Evolutionary conservation across 2,797 vertebrate species (phyloP), one percentile per base, ranked within the genome.

Genomic region (Siniperca scherzeri): DNA sequence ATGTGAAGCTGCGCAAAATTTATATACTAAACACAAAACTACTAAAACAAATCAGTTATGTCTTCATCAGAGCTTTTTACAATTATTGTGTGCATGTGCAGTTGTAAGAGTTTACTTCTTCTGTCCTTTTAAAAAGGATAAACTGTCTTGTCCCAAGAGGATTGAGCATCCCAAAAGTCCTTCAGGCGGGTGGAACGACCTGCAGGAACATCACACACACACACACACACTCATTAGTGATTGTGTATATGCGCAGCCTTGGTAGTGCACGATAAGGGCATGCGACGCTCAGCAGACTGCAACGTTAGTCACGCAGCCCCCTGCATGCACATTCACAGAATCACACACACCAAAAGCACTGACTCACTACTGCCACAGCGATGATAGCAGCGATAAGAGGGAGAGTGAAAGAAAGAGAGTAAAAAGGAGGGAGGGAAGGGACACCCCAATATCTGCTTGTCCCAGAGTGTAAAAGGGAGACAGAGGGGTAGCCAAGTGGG

Each of bases 301-400:
- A 97, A 96, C 97, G 97, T 98, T 99, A 98, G 97, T 99, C 97
- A 98, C 97, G 96, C 97, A 97, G 97, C 96, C 97, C 96, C 96
- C 95, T 95, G 96, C 97, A 95, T 94, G 93, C 96, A 95, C 96
- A 97, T 97, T 96, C 96, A 97, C 96, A 96, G 95, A 96, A 95
- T 72, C 74, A 1, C 84, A 82, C 70, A 81, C 84, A 77, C 79
- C 74, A 67, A 85, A 90, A 90, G 81, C 89, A 75, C 88, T 76
- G 87, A 94, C 89, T 92, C 93, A 90, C 87, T 87, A 81, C 85
- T 75, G 87, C 92, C 89, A 77, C 92, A 65, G 79, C 53, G 86
- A 94, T 94, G 91, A 92, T 97, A 94, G 96, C 96, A 94, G 96
- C 93, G 98, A 98, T 98, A 98, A 97, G 96, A 96, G 27, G 42